Conservation (phyloP, 2,888 invertebrate species). For the Nebria brevicollis region DNA sequence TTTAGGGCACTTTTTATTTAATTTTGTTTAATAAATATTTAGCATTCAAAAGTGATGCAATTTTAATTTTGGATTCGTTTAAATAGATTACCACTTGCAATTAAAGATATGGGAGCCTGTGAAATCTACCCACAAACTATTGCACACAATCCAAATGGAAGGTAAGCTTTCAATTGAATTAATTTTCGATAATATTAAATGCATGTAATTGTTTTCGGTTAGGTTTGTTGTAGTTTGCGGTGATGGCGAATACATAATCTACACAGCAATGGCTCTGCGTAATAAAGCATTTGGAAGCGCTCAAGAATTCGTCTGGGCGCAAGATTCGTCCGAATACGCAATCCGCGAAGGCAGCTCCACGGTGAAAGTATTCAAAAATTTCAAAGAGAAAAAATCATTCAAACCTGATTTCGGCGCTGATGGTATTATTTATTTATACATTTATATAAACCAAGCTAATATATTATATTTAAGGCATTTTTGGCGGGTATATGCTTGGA, state of each 20-base stretch:
- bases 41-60: neutral
- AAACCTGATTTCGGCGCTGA: conserved; percentile 98
- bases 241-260: conserved; percentile 99
- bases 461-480: conserved; percentile 72
- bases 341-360: conserved; percentile 89
- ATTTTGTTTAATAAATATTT: neutral
- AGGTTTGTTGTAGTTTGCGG: conserved; percentile 95
- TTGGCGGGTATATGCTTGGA: conserved; percentile 90
- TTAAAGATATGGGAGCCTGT: conserved; percentile 99
- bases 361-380: conserved; percentile 96
- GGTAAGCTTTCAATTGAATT: conserved; percentile 61
- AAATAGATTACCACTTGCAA: conserved; percentile 80
- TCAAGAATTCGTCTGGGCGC: conserved; percentile 99
- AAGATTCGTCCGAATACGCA: conserved; percentile 93
- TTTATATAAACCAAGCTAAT: no score
- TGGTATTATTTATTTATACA: conserved; percentile 65
- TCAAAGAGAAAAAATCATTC: conserved; percentile 95
- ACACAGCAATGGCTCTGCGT: conserved; percentile 98
- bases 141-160: conserved; percentile 97
- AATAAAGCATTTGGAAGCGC: conserved; percentile 99
- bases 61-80: conserved; percentile 5
- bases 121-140: conserved; percentile 99
- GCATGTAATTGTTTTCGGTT: neutral
- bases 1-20: neutral
- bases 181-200: neutral